Evolutionary conservation across 1,140 invertebrate genomes (phyloP), one percentile per base, ranked within the genome.

Genomic region (Cherax destructor): DNA sequence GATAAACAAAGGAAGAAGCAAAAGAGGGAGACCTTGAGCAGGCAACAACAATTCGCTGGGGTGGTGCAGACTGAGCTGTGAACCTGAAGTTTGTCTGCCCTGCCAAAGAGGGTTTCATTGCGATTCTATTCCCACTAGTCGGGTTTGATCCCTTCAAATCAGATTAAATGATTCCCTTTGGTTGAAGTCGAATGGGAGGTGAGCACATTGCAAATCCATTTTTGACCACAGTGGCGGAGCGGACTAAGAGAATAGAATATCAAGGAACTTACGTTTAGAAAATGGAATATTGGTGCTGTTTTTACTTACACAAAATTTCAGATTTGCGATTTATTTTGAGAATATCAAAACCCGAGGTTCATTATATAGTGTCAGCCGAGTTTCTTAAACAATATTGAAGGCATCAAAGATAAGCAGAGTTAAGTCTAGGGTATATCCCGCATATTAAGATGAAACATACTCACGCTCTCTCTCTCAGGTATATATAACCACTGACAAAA

Each of bases 91-190:
- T 65, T 65, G 13, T 65, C 61, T 65, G 13, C 21, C 59, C 30
- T 21, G 74, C 61, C 88, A 91, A 91, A 91, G 88, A 91, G 88
- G 88, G 88, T 91, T 91, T 85, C 88, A 91, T 84, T 78, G 81
- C 88, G 88, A 91, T 84, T 91, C 81, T 84, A 91, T 91, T 91
- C 88, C 88, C 88, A 84, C 88, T 91, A 91, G 88, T 84, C 88
- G 88, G 80, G 72, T 85, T 85, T 91, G 88, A 91, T 91, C 88
- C 88, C 88, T 77, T 77, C 74, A 91, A 91, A 91, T 91, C 80
- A 91, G 88, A 91, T 91, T 91, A 91, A 91, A 91, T 84, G 88
- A 91, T 91, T 91, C 88, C 88, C 88, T 91, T 91, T 91, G 81
- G 88, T 69, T 91, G 80, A 84, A 91, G 88, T 84, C 88, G 88